Percentiles rank a stretch among this genome's conserved stretches.
Conservation (phyloP, 1,140 invertebrate genomes). For the Lordiphosa mommai region DNA sequence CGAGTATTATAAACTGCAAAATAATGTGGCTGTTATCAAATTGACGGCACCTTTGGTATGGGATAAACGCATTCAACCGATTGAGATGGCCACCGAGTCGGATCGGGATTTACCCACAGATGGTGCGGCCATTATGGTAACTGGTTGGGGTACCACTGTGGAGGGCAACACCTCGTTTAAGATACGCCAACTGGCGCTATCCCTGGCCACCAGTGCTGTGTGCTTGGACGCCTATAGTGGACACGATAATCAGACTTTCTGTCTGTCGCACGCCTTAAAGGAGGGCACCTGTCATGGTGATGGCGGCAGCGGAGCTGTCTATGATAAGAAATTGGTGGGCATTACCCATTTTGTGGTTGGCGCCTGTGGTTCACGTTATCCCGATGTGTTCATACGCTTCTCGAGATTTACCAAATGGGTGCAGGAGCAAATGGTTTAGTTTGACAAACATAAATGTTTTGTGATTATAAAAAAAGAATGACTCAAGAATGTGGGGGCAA, state of each 20-base stretch:
- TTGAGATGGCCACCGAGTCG: conserved; percentile 22
- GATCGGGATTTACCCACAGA: conserved; percentile 18
- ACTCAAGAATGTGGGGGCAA: too few relatives aligned
- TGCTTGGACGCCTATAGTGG: conserved; percentile 56
- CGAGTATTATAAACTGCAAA: conserved; percentile 61
- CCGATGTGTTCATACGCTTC: conserved; percentile 58
- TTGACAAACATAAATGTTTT: too few relatives aligned
- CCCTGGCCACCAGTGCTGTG: conserved; percentile 21
- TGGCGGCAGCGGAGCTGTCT: conserved; percentile 59
- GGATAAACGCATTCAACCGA: conserved; percentile 30
- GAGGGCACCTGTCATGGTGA: conserved; percentile 68
- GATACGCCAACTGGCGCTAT: conserved; percentile 32
- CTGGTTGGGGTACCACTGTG: conserved; percentile 58
- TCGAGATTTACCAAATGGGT: conserved; percentile 50
- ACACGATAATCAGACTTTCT: conserved; percentile 35
- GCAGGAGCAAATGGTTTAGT: conserved; percentile 36
- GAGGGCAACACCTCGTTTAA: conserved; percentile 53
- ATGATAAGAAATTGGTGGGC: conserved; percentile 45
- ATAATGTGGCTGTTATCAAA: conserved; percentile 81
- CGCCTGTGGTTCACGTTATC: conserved; percentile 68
- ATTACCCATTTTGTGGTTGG: conserved; percentile 66
- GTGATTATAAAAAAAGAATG: background rate
- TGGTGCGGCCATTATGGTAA: conserved; percentile 30
- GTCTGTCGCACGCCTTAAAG: conserved; percentile 56
- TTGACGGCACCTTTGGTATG: conserved; percentile 19